Base-by-base conservation (phyloP, 2,888 invertebrate species). In the Omphaloscelis lunosa region DNA sequence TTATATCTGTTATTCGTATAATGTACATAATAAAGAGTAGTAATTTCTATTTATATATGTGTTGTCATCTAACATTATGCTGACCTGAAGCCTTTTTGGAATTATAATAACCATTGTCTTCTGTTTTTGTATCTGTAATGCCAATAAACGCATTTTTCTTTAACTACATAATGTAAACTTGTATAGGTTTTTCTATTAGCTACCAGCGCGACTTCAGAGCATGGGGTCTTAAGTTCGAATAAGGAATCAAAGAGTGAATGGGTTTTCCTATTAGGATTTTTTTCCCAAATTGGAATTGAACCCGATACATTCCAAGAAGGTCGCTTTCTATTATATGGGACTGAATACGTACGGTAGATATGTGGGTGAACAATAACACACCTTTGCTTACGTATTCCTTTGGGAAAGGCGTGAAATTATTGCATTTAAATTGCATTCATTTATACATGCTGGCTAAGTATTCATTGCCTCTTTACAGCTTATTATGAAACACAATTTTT, bases 281-380 rank as follows among this genome's bases (percentile, higher is more conserved):
- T 83, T 78, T 41, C 9, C 17, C 41, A 66, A 59, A 69, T 80
- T 45, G 29, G 23, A 56, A 83, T 56, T 51, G 59, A 79, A 61
- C 39, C 34, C 65, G 53, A 29, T 78, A 78, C 70, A 80, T 70
- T 61, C 65, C 61, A 56, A 66, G 48, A 34, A 48, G 79, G 48
- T 65, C 65, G 45, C 53, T 41, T 59, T 66, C 45, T 65, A 65
- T 78, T 70, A 58, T 56, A 79, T 45, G n/a, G n/a, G 11, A 61
- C 41, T 71, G 61, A 61, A 79, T 71, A 27, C 56, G 11, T 71
- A 27, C 41, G 11, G 41, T 39, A 48, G 34, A 70, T 78, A 51
- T 65, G 45, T 78, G 48, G 2, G 29, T n/a, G 61, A 71, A 80
- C 79, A 67, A 66, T 84, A 79, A 84, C n/a, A 84, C 41, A 66